Conservation (phyloP, 2,797 vertebrate species). For the Ptychobarbus kaznakovi region DNA sequence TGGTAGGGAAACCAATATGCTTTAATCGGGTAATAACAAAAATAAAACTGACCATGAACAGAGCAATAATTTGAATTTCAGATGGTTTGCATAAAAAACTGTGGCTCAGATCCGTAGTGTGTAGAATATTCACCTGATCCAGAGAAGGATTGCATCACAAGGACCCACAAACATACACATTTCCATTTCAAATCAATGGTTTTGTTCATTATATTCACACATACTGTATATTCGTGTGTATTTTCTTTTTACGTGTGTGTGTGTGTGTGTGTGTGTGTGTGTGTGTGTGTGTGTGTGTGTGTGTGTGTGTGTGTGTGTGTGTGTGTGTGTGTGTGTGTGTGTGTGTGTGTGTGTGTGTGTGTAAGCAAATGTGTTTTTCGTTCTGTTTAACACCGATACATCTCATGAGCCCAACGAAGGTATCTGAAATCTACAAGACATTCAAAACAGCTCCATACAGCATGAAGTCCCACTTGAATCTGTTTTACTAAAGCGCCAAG, state of each 20-base stretch:
- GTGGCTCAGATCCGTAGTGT: constrained; percentile 31
- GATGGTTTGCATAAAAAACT: constrained; percentile 33
- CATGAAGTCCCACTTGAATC: constrained; percentile 23
- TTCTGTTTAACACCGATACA: constrained; percentile 26
- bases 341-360: background rate
- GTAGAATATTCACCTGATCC: constrained; percentile 9
- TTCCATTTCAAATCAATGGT: constrained; percentile 20
- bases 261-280: background rate
- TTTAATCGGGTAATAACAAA: constrained; percentile 14
- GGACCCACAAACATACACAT: constrained; percentile 29
- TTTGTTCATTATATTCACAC: constrained; percentile 27
- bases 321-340: no score
- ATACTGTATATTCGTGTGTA: constrained; percentile 46
- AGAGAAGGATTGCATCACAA: constrained; percentile 26
- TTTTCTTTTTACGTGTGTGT: constrained; percentile 19
- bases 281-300: constrained; percentile 25
- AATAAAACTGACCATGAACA: constrained; percentile 27
- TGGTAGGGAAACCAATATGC: background rate
- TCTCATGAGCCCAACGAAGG: constrained; percentile 32
- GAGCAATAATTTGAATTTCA: constrained; percentile 6
- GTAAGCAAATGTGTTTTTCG: constrained; percentile 14
- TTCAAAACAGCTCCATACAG: constrained; percentile 7
- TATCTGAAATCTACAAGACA: constrained; percentile 40
- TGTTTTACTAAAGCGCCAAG: constrained; percentile 33
- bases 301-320: constrained; percentile 15